Conservation (phyloP, 2,113 vertebrate genomes). For the Dendrocopos noguchii region DNA sequence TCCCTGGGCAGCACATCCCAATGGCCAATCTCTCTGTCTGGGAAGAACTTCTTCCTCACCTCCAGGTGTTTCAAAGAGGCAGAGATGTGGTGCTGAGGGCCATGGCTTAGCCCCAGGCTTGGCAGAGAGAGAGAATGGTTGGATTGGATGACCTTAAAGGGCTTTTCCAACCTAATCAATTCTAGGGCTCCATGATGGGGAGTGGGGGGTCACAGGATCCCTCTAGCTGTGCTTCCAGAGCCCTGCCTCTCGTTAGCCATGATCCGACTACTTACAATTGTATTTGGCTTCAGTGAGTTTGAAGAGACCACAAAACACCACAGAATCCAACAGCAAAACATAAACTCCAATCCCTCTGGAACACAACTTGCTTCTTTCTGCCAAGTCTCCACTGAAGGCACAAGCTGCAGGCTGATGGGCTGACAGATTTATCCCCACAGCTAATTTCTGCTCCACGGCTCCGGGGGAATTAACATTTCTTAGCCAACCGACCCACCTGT, state of each 20-base stretch:
- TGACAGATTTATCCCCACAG: conserved; percentile 1
- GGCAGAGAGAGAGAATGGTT: too few relatives aligned
- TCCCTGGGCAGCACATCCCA: too few relatives aligned
- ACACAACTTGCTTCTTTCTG: background rate
- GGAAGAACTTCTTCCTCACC: too few relatives aligned
- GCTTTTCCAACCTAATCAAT: too few relatives aligned
- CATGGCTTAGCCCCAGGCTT: too few relatives aligned
- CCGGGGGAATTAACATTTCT: conserved; percentile 9
- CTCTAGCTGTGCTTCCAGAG: background rate
- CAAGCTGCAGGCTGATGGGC: background rate
- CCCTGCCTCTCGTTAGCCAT: background rate
- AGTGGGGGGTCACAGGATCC: background rate
- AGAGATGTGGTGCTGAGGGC: too few relatives aligned
- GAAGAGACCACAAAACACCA: conserved; percentile 3
- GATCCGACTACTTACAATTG: background rate
- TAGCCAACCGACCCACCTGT: background rate
- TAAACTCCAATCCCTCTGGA: background rate
- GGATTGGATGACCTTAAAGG: too few relatives aligned
- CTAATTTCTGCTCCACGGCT: conserved; percentile 26
- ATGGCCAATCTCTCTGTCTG: too few relatives aligned
- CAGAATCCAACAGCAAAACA: background rate
- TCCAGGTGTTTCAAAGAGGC: too few relatives aligned
- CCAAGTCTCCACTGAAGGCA: background rate
- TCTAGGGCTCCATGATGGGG: too few relatives aligned
- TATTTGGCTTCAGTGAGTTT: background rate